Conservation (phyloP, 2,888 invertebrate species). For the Drosophila colorata region DNA sequence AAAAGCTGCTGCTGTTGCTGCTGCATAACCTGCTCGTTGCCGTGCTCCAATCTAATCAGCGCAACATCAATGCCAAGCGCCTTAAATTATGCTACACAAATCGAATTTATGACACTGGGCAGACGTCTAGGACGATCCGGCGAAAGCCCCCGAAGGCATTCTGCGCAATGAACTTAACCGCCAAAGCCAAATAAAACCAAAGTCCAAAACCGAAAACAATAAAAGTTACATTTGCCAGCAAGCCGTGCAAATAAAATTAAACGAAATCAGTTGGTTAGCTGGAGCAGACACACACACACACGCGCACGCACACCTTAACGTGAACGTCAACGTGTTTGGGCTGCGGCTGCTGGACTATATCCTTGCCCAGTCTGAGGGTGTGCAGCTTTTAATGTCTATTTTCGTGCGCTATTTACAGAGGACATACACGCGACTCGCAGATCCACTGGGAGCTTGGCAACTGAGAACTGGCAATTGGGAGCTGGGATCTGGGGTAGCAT, state of each 20-base stretch:
- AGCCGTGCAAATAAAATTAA: constrained; percentile 78
- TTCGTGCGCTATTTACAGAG: constrained; percentile 81
- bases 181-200: constrained; percentile 62
- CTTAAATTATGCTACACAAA: constrained; percentile 78
- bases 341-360: constrained; percentile 46
- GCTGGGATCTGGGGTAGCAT: constrained; percentile 25
- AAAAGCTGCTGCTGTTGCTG: constrained; percentile 13
- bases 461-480: constrained; percentile 17
- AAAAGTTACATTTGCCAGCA: constrained; percentile 73
- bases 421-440: constrained; percentile 59
- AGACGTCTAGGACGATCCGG: constrained; percentile 12
- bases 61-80: constrained; percentile 63
- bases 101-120: constrained; percentile 74
- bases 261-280: constrained; percentile 67
- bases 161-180: constrained; percentile 58
- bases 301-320: neutral
- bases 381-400: constrained; percentile 75
- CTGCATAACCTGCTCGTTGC: constrained; percentile 14
- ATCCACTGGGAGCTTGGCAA: constrained; percentile 42
- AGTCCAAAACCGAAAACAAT: constrained; percentile 79
- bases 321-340: constrained; percentile 37
- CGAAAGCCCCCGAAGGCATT: constrained; percentile 41
- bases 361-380: constrained; percentile 27
- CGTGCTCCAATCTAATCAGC: constrained; percentile 75
- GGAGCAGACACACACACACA: constrained; percentile 6